These are phyloP conservation scores for Pseudococcus jackbeardsleyi DNA, from an alignment of 2,888 invertebrate species.

Conservation along the genomic window DNA sequence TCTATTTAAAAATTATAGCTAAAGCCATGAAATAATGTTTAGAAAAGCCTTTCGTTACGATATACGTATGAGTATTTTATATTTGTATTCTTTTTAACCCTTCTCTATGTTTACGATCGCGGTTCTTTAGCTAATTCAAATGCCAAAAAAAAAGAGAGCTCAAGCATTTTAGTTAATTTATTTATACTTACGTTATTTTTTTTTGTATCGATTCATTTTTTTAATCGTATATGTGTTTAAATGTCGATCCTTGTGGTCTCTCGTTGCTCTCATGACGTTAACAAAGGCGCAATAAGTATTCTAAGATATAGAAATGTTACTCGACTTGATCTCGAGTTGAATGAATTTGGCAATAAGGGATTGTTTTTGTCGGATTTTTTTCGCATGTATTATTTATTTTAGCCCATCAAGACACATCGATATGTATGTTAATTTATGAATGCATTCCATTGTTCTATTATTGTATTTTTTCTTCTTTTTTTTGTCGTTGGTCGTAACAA, in stretches of 20 bases:
- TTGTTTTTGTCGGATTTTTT: not conserved
- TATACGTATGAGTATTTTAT: not conserved
- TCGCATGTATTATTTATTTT: not conserved
- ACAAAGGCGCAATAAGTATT: not conserved
- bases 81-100: not conserved
- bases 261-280: slow-evolving; percentile 6
- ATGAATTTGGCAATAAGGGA: not conserved
- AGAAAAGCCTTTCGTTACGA: not conserved
- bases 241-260: not conserved
- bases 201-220: not conserved
- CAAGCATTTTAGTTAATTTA: slow-evolving; percentile 31
- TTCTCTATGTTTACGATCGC: not conserved
- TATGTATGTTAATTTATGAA: slow-evolving; percentile 28
- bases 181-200: not conserved
- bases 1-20: not conserved
- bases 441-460: slow-evolving; percentile 48
- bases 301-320: not conserved
- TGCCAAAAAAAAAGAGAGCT: slow-evolving; percentile 21
- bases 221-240: slow-evolving; percentile 7
- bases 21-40: not conserved
- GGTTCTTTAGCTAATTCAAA: not conserved
- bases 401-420: slow-evolving; percentile 25
- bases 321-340: not conserved
- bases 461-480: slow-evolving; percentile 30
- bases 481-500: slow-evolving; percentile 38